phyloP scores from a whole-genome alignment of 2,113 vertebrate species.

The Mirounga angustirostris region DNA sequence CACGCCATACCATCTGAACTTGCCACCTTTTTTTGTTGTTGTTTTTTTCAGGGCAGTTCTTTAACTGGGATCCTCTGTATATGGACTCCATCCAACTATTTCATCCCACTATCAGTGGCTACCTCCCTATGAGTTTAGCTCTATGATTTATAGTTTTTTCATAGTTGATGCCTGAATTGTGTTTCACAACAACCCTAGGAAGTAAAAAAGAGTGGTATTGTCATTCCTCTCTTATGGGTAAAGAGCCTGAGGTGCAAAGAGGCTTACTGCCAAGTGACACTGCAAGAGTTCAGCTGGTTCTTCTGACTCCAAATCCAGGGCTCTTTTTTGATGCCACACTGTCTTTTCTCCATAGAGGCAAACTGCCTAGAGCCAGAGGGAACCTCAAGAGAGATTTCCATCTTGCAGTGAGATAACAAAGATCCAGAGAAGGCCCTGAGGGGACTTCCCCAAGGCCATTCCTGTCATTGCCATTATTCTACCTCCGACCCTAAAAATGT shows the following conservation, averaged over 20 bases:
- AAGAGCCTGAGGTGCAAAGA: background rate
- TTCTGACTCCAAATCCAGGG: background rate
- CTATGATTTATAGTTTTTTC: background rate
- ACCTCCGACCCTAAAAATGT: background rate
- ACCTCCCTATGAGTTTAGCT: background rate
- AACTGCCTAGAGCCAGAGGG: background rate
- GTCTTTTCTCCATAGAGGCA: background rate
- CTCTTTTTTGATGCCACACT: background rate
- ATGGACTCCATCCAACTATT: background rate
- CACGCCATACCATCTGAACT: conserved; percentile 78
- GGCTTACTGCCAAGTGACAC: too few relatives aligned
- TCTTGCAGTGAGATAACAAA: background rate
- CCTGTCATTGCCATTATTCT: background rate
- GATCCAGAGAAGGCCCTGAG: background rate
- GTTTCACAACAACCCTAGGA: background rate
- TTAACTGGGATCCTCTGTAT: conserved; percentile 50
- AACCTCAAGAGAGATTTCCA: background rate
- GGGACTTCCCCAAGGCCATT: background rate
- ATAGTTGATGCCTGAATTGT: background rate
- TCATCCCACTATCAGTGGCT: background rate
- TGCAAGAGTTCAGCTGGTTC: background rate
- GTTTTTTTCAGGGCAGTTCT: conserved; percentile 52
- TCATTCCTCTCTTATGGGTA: background rate
- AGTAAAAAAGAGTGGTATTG: background rate
- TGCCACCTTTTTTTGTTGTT: conserved; percentile 46